These are phyloP conservation scores for Chorisops tibialis DNA, from an alignment of 2,888 invertebrate genomes.

Conservation along the genomic window DNA sequence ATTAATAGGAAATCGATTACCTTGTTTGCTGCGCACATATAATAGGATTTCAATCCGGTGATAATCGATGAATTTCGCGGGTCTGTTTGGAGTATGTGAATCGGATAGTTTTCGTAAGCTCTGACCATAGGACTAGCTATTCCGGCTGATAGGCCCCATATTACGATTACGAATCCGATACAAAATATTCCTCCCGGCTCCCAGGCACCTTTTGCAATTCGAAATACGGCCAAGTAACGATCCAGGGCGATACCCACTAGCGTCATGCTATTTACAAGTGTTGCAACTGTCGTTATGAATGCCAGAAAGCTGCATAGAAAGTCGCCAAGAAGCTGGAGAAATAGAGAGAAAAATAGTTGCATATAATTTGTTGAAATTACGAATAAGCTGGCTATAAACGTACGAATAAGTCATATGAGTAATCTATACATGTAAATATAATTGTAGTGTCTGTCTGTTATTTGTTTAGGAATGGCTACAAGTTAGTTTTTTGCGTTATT, in stretches of 20 bases:
- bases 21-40: conserved; percentile 44
- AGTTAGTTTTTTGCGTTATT: too few species aligned
- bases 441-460: too few species aligned
- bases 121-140: conserved; percentile 51
- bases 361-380: background rate
- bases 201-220: conserved; percentile 50
- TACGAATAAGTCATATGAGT: too few species aligned
- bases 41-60: conserved; percentile 29
- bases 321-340: conserved; percentile 51
- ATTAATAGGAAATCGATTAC: conserved; percentile 37
- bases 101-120: conserved; percentile 44
- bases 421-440: too few species aligned
- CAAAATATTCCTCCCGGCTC: conserved; percentile 50
- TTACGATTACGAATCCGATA: conserved; percentile 41
- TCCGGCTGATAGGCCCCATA: conserved; percentile 52
- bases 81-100: conserved; percentile 41
- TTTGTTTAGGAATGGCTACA: too few species aligned
- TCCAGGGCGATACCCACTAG: conserved; percentile 58
- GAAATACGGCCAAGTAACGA: conserved; percentile 55
- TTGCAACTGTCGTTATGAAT: conserved; percentile 54
- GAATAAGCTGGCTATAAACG: background rate
- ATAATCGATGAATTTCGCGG: conserved; percentile 29
- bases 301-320: conserved; percentile 56
- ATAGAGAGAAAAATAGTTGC: background rate
- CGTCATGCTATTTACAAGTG: conserved; percentile 55